Evolutionary conservation across 2,888 invertebrate species (phyloP).

Genomic region (Notodromas monacha): DNA sequence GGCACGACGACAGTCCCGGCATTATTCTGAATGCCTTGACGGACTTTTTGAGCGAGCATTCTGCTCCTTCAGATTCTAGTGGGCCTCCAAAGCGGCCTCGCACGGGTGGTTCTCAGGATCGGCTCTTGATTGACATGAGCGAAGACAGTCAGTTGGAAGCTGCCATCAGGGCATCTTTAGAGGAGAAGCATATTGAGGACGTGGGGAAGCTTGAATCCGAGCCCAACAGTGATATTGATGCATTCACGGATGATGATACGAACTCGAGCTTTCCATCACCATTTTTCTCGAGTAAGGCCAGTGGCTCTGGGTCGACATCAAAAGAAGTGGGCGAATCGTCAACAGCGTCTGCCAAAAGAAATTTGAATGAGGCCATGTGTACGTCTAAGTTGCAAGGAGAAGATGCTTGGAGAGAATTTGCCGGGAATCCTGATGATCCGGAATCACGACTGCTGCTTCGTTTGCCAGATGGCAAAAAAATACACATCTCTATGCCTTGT

Average conservation of each 20-base stretch:
- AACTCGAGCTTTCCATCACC: constrained; percentile 14
- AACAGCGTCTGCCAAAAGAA: too few relatives aligned
- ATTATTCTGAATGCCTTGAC: constrained; percentile 16
- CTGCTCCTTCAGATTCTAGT: constrained; percentile 13
- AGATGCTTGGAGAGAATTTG: background rate
- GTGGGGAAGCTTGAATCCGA: constrained; percentile 10
- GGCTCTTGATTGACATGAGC: constrained; percentile 16
- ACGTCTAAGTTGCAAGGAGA: constrained; percentile 5
- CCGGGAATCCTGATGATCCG: constrained; percentile 12
- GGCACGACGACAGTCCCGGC: constrained; percentile 16
- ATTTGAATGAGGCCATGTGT: background rate
- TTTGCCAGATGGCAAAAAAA: constrained; percentile 17
- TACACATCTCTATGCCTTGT: constrained; percentile 16
- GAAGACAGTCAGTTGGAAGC: constrained; percentile 19
- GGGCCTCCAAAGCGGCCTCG: constrained; percentile 7
- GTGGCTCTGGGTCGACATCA: background rate
- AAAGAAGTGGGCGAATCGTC: too few relatives aligned
- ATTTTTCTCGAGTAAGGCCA: background rate
- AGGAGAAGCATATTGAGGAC: constrained; percentile 10
- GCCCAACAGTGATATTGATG: constrained; percentile 13
- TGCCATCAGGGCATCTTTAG: constrained; percentile 18
- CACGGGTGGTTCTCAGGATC: constrained; percentile 8
- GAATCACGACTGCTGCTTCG: constrained; percentile 16
- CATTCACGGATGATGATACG: constrained; percentile 16
- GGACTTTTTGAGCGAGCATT: constrained; percentile 15